Evolutionary conservation across 2,888 invertebrate genomes (phyloP).

Genomic region (Amorpha juglandis): DNA sequence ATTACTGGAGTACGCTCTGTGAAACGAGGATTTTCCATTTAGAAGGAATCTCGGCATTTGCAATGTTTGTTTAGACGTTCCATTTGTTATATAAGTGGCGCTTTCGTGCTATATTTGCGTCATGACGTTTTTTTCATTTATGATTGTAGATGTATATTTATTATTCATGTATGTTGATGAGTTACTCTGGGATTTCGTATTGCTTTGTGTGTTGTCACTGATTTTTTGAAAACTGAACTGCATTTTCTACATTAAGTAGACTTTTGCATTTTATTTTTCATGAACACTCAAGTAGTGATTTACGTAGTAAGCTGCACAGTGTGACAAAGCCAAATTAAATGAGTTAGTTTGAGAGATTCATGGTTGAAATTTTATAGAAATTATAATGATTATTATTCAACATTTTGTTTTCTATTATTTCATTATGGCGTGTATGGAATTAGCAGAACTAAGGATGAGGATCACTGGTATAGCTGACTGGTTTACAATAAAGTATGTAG

Average conservation of each 20-base stretch:
- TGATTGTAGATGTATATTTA: background rate
- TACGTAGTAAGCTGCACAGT: background rate
- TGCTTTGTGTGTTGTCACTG: background rate
- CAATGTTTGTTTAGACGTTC: slow-evolving; percentile 30
- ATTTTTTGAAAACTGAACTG: background rate
- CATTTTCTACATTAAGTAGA: background rate
- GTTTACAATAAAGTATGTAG: background rate
- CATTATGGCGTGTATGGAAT: too few species aligned
- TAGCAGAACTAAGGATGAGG: background rate
- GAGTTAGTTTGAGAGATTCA: background rate
- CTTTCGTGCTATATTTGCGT: background rate
- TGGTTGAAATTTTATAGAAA: background rate
- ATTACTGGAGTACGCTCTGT: slow-evolving; percentile 35
- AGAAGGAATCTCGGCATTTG: slow-evolving; percentile 37
- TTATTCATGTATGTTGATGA: too few species aligned
- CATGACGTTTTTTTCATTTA: background rate
- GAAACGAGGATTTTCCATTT: slow-evolving; percentile 42
- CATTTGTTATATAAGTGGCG: background rate
- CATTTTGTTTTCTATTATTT: background rate
- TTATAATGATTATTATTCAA: too few species aligned
- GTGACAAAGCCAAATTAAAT: background rate
- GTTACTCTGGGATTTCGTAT: background rate
- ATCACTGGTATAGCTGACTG: background rate
- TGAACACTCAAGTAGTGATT: background rate
- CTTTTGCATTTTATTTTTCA: background rate